These are phyloP conservation scores for Lasioglossum malachurum DNA, from an alignment of 2,888 invertebrate species.

Conservation along the genomic window DNA sequence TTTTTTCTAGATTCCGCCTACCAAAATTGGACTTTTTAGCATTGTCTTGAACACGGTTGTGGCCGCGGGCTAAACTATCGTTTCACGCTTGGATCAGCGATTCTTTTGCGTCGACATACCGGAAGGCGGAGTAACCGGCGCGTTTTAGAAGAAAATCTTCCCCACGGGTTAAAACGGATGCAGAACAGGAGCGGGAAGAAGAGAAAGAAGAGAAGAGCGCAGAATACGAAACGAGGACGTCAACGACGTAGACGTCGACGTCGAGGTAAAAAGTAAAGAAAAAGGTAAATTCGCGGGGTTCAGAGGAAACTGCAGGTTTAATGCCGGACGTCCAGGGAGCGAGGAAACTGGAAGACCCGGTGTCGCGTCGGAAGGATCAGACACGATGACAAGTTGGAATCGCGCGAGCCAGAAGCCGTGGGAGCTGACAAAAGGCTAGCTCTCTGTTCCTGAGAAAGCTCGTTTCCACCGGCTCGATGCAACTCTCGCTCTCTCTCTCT, in stretches of 20 bases:
- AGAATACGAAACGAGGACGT: background rate
- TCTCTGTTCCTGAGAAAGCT: conserved; percentile 44
- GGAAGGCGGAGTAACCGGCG: background rate
- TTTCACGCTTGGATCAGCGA: background rate
- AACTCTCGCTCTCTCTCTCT: background rate
- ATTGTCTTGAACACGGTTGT: too few species aligned
- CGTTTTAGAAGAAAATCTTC: background rate
- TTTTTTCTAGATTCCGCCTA: too few species aligned
- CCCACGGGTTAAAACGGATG: background rate
- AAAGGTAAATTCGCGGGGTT: background rate
- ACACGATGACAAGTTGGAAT: conserved; percentile 15
- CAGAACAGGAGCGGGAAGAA: background rate
- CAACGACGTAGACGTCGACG: background rate
- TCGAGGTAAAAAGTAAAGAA: background rate
- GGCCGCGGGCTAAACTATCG: background rate
- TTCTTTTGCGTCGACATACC: background rate
- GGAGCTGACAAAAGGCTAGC: conserved; percentile 56
- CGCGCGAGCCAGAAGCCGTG: conserved; percentile 52
- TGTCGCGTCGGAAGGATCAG: conserved; percentile 37
- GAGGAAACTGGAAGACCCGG: background rate
- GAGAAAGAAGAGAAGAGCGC: background rate
- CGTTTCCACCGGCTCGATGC: conserved; percentile 29
- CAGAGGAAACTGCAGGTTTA: background rate
- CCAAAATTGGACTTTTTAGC: too few species aligned
- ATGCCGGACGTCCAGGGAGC: background rate